A percentile compares a stretch with the other conserved stretches of the same genome.
Evolutionary conservation across 1,140 invertebrate genomes (phyloP).

Genomic region (Periplaneta americana): DNA sequence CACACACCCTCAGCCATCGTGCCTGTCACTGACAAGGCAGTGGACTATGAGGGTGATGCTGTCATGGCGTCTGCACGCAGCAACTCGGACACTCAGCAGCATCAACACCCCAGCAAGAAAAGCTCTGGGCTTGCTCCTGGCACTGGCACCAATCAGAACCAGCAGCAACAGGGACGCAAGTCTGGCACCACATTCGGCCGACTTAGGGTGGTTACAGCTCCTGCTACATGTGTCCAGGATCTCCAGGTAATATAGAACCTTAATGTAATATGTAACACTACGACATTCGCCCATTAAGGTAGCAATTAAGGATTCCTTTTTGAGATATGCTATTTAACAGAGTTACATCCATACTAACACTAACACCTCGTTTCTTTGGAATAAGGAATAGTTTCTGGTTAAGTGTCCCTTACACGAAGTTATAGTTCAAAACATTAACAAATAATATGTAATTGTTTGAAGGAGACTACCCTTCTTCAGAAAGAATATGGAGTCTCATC

Average conservation of each 20-base stretch:
- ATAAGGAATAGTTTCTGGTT: no score
- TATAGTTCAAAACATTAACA: no score
- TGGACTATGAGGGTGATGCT: conserved; percentile 47
- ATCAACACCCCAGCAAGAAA: background rate
- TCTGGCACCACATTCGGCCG: conserved; percentile 47
- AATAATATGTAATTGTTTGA: no score
- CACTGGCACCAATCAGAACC: background rate
- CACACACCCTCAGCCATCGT: background rate
- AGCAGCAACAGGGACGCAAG: background rate
- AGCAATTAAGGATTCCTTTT: no score
- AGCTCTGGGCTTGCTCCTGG: background rate
- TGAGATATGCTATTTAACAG: no score
- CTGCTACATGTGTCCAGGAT: conserved; percentile 49
- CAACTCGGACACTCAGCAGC: conserved; percentile 30
- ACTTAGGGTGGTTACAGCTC: conserved; percentile 53
- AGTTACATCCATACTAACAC: no score
- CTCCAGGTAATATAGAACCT: conserved; percentile 25
- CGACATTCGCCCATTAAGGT: no score
- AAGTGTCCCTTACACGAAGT: no score
- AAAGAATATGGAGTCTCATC: no score
- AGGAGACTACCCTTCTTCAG: no score
- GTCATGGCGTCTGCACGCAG: conserved; percentile 44
- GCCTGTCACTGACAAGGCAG: conserved; percentile 11
- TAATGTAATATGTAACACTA: no score
- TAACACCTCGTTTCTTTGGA: no score